phyloP scores from a whole-genome alignment of 2,888 invertebrate genomes.

The Bombylius discolor region DNA sequence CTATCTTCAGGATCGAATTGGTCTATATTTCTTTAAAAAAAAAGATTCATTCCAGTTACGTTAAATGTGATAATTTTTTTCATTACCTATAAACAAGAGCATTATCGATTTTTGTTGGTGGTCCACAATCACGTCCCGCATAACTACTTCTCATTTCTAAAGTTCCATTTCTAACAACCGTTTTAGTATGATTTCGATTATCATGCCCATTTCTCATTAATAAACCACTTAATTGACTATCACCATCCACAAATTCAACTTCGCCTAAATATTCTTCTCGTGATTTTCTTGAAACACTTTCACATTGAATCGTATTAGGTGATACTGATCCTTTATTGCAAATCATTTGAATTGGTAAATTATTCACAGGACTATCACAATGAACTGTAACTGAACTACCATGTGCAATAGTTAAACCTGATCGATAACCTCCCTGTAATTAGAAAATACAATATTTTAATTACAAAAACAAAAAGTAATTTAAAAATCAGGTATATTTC shows the following conservation, averaged over 20 bases:
- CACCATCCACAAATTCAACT: slow-evolving; percentile 15
- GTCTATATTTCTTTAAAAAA: slow-evolving; percentile 44
- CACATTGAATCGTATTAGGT: slow-evolving; percentile 31
- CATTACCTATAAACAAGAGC: slow-evolving; percentile 51
- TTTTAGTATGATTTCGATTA: slow-evolving; percentile 4
- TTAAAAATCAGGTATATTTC: neutral
- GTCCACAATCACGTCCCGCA: slow-evolving; percentile 26
- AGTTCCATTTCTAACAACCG: slow-evolving; percentile 11
- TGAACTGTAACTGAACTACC: slow-evolving; percentile 64
- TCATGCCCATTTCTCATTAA: slow-evolving; percentile 6
- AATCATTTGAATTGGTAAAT: slow-evolving; percentile 37
- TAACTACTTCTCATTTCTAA: slow-evolving; percentile 18
- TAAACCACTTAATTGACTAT: slow-evolving; percentile 14
- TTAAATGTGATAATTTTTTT: neutral
- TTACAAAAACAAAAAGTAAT: neutral
- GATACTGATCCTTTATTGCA: slow-evolving; percentile 30
- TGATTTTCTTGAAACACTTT: slow-evolving; percentile 28
- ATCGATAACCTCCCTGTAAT: slow-evolving; percentile 58
- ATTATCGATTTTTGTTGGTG: slow-evolving; percentile 53
- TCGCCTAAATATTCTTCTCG: slow-evolving; percentile 26
- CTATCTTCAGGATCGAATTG: slow-evolving; percentile 52
- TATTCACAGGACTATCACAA: slow-evolving; percentile 44
- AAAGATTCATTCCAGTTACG: neutral
- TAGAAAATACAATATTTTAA: slow-evolving; percentile 46
- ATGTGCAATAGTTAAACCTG: slow-evolving; percentile 68